Percentiles rank a stretch among this genome's conserved stretches.
Conservation (phyloP, 2,113 vertebrate species). For the Leucopsar rothschildi region DNA sequence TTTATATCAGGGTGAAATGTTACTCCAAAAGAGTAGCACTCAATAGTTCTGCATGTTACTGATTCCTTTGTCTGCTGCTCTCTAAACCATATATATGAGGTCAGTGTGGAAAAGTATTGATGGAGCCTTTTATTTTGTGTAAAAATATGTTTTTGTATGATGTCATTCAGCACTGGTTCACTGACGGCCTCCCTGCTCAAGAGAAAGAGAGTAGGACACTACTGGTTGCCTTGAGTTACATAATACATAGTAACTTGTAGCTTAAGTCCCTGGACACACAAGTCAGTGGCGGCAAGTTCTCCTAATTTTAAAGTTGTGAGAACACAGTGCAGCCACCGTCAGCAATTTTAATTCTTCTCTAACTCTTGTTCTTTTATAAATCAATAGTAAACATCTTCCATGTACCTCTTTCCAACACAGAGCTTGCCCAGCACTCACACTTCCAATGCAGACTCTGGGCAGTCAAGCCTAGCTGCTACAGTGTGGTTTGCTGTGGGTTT, state of each 20-base stretch:
- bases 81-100: not conserved
- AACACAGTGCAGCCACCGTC: not conserved
- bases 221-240: not conserved
- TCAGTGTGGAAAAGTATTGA: not conserved
- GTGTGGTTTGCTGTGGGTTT: not conserved
- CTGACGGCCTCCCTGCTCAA: not conserved
- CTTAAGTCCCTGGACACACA: not conserved
- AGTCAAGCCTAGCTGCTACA: not conserved
- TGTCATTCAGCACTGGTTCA: not conserved
- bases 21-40: not conserved
- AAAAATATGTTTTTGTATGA: not conserved
- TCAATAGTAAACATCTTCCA: not conserved
- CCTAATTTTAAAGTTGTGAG: not conserved
- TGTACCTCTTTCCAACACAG: not conserved
- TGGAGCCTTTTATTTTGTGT: not conserved
- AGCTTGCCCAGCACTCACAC: not conserved
- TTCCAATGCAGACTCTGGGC: not conserved
- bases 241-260: not conserved
- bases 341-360: not conserved
- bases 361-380: not conserved
- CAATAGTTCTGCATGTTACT: not conserved
- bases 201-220: not conserved
- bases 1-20: not conserved
- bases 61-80: not conserved
- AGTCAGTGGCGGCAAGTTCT: not conserved